These are phyloP conservation scores for Micromys minutus DNA, from an alignment of 2,113 vertebrate species.

Conservation along the genomic window DNA sequence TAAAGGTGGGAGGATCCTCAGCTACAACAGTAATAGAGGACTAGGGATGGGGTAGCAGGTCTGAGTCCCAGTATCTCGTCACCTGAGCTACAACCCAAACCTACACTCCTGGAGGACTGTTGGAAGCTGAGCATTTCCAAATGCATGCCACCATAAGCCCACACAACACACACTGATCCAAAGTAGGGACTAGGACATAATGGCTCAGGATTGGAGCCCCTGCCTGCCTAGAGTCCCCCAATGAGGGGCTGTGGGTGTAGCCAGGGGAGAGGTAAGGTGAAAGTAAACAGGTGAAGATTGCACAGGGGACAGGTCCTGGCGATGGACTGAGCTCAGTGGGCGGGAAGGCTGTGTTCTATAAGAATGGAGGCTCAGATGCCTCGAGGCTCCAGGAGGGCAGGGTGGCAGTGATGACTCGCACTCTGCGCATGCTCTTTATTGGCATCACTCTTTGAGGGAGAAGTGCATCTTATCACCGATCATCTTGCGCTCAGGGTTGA, in stretches of 20 bases:
- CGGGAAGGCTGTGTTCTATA: neutral
- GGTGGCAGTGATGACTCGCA: neutral
- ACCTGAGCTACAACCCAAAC: neutral
- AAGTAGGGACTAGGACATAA: neutral
- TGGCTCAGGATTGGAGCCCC: neutral
- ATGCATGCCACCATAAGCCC: neutral
- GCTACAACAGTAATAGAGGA: too few relatives aligned
- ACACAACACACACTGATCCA: neutral
- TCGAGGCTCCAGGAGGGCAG: neutral
- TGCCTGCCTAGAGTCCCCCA: neutral
- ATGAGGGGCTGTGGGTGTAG: neutral
- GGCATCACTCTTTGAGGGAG: slow-evolving; percentile 91
- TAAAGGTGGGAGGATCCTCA: neutral
- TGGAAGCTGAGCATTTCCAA: neutral
- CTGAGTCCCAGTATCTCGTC: neutral
- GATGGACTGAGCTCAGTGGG: neutral
- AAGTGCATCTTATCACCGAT: slow-evolving; percentile 97
- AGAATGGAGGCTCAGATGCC: neutral
- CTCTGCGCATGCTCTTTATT: neutral
- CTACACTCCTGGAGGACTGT: neutral
- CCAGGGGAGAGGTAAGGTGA: neutral
- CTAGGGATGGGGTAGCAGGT: neutral
- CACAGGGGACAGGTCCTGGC: neutral
- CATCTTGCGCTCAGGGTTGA: slow-evolving; percentile 95
- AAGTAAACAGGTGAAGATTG: neutral